Evolutionary conservation across 2,797 vertebrate species (phyloP).

Genomic region (Acipenser ruthenus): DNA sequence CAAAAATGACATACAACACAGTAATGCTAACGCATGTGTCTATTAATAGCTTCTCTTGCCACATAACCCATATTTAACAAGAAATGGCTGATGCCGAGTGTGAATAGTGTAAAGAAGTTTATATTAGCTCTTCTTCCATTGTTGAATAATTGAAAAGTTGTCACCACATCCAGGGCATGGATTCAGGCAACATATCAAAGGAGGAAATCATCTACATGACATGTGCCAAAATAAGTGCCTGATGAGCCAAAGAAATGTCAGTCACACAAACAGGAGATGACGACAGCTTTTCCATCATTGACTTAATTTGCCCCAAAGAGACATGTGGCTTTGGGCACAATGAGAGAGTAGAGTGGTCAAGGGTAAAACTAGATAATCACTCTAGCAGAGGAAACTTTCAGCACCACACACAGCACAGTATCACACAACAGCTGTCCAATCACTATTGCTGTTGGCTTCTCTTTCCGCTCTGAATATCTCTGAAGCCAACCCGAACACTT

Average conservation of each 20-base stretch:
- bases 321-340: slow-evolving; percentile 18
- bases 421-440: no score
- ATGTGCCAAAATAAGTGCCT: slow-evolving; percentile 39
- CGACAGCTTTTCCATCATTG: slow-evolving; percentile 26
- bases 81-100: background rate
- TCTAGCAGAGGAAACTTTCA: slow-evolving; percentile 12
- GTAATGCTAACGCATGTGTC: slow-evolving; percentile 37
- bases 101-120: background rate
- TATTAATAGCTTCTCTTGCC: no score
- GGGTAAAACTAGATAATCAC: slow-evolving; percentile 26
- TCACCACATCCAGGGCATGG: slow-evolving; percentile 36
- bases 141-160: slow-evolving; percentile 36
- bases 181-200: slow-evolving; percentile 38
- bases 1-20: slow-evolving; percentile 37
- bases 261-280: slow-evolving; percentile 33
- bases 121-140: slow-evolving; percentile 36
- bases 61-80: background rate
- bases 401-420: no score
- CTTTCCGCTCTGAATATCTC: no score
- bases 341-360: slow-evolving; percentile 30
- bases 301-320: slow-evolving; percentile 19
- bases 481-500: no score
- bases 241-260: slow-evolving; percentile 40
- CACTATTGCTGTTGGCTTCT: no score
- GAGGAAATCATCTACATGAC: slow-evolving; percentile 49